Evolutionary conservation across 1,140 invertebrate genomes (phyloP).

Genomic region (Drosophila asahinai): DNA sequence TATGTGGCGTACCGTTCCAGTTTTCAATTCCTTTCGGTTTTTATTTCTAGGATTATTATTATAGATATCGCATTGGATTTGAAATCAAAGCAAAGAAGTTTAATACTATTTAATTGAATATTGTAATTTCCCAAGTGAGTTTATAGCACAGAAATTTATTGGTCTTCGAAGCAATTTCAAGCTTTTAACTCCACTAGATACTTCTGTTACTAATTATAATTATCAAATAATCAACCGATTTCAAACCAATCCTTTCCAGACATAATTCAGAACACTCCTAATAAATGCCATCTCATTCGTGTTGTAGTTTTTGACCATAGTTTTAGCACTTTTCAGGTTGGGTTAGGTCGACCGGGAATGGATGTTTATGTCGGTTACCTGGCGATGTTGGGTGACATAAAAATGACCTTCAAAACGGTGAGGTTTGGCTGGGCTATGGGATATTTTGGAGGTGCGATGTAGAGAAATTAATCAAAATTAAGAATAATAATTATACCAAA

Average conservation of each 20-base stretch:
- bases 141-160: too few species aligned
- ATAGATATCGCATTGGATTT: too few species aligned
- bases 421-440: neutral
- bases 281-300: constrained; percentile 6
- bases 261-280: constrained; percentile 1
- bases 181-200: neutral
- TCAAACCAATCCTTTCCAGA: neutral
- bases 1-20: neutral
- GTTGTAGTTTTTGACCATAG: constrained; percentile 26
- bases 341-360: constrained; percentile 62
- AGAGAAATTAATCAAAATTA: neutral
- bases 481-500: neutral
- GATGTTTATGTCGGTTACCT: constrained; percentile 39
- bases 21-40: neutral
- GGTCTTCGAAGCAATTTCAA: neutral
- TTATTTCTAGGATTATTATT: neutral
- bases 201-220: too few species aligned
- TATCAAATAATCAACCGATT: too few species aligned
- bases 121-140: too few species aligned
- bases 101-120: too few species aligned
- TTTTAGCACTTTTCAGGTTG: constrained; percentile 48
- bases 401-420: constrained; percentile 45
- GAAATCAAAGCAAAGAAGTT: too few species aligned
- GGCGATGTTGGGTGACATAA: constrained; percentile 42
- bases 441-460: neutral